These are phyloP conservation scores for Euclidia mi DNA, from an alignment of 2,888 invertebrate species.

Conservation along the genomic window DNA sequence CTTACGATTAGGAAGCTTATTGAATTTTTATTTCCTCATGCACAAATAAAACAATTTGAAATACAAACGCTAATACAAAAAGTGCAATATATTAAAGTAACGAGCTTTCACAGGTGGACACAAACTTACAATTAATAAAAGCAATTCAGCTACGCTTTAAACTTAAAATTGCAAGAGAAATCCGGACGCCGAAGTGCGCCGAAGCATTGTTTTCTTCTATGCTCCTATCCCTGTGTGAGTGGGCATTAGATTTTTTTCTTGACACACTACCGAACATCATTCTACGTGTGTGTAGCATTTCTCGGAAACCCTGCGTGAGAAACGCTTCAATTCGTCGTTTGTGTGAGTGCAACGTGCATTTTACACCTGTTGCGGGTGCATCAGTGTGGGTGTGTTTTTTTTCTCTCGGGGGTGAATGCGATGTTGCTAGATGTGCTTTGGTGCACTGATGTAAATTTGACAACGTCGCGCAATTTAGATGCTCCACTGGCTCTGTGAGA, in stretches of 20 bases:
- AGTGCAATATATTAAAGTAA: neutral
- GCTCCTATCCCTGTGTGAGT: slow-evolving; percentile 59
- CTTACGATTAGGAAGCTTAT: too few relatives aligned
- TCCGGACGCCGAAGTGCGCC: slow-evolving; percentile 54
- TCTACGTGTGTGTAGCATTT: slow-evolving; percentile 66
- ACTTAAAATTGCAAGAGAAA: slow-evolving; percentile 61
- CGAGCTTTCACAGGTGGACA: slow-evolving; percentile 1
- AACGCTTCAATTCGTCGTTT: slow-evolving; percentile 27
- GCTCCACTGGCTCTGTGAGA: slow-evolving; percentile 48
- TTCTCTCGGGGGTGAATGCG: slow-evolving; percentile 72
- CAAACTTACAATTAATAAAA: slow-evolving; percentile 1
- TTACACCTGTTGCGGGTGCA: slow-evolving; percentile 70
- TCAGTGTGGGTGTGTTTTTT: slow-evolving; percentile 56
- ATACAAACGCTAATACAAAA: too few relatives aligned
- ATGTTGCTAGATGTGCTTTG: slow-evolving; percentile 85
- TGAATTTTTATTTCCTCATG: too few relatives aligned
- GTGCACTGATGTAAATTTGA: slow-evolving; percentile 80
- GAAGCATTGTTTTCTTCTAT: slow-evolving; percentile 64
- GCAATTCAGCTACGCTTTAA: neutral
- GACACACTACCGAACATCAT: slow-evolving; percentile 49
- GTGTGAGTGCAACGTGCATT: slow-evolving; percentile 65
- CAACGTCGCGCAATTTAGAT: slow-evolving; percentile 84
- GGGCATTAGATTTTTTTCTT: slow-evolving; percentile 72
- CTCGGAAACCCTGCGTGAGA: slow-evolving; percentile 68
- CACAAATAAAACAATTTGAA: too few relatives aligned